Evolutionary conservation across 1,140 invertebrate genomes (phyloP).

Genomic region (Penaeus indicus): DNA sequence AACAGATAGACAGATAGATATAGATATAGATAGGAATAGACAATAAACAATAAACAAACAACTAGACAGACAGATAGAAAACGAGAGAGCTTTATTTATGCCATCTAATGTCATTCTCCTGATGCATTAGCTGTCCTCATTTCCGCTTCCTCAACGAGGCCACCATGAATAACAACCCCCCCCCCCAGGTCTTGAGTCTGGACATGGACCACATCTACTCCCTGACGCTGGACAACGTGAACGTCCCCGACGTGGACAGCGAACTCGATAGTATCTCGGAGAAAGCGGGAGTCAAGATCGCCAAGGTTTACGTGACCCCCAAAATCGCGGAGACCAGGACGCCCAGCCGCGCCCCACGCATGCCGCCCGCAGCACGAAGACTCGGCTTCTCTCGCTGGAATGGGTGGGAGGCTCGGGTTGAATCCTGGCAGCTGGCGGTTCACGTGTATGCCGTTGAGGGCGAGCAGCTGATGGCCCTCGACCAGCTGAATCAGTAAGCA

Average conservation of each 20-base stretch:
- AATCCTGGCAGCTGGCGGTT: conserved; percentile 10
- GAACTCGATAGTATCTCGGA: conserved; percentile 7
- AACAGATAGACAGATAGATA: no score
- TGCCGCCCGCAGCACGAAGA: neutral
- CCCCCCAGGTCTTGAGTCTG: conserved; percentile 6
- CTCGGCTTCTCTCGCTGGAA: neutral
- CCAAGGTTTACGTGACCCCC: conserved; percentile 21
- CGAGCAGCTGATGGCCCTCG: neutral
- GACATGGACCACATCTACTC: conserved; percentile 42
- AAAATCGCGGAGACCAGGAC: neutral
- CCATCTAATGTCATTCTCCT: no score
- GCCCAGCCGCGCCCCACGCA: neutral
- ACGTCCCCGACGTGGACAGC: conserved; percentile 20
- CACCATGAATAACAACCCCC: no score
- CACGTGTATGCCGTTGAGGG: conserved; percentile 34
- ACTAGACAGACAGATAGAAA: no score
- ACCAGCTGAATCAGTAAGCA: conserved; percentile 33
- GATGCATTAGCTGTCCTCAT: no score
- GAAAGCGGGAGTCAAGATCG: conserved; percentile 20
- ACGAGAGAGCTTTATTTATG: no score
- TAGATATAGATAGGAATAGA: no score
- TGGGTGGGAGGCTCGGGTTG: neutral
- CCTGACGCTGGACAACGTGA: neutral
- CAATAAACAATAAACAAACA: no score
- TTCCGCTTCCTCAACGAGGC: no score